Percentiles rank a stretch among this genome's conserved stretches.
phyloP scores from a whole-genome alignment of 2,113 vertebrate genomes.

The Petrocephalus zakoni region DNA sequence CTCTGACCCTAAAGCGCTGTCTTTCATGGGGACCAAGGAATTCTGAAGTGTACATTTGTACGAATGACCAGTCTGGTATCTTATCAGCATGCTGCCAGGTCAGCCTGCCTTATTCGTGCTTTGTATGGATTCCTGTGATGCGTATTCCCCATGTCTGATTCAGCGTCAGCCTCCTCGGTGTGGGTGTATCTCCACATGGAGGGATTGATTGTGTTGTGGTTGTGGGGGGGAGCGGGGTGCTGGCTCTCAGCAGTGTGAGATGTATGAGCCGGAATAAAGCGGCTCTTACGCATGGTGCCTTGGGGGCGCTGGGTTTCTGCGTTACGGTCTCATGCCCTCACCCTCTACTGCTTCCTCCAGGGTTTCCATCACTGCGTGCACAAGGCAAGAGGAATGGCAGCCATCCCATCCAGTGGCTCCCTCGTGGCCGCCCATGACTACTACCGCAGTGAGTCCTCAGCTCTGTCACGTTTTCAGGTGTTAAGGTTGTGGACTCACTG shows the following conservation, averaged over 20 bases:
- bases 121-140: background rate
- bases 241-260: background rate
- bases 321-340: background rate
- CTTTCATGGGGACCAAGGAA: background rate
- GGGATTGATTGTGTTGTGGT: background rate
- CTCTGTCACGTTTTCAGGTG: background rate
- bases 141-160: background rate
- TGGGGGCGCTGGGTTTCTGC: background rate
- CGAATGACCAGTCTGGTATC: background rate
- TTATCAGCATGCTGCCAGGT: background rate
- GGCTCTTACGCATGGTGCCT: background rate
- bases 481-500: background rate
- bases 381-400: slow-evolving; percentile 70
- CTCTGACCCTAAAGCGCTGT: background rate
- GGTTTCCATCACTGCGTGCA: slow-evolving; percentile 41
- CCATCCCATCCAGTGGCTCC: slow-evolving; percentile 89
- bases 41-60: background rate
- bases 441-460: slow-evolving; percentile 73
- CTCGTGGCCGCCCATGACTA: slow-evolving; percentile 91
- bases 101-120: background rate
- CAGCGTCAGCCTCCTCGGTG: background rate
- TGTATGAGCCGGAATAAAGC: background rate
- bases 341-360: slow-evolving; percentile 15
- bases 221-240: background rate
- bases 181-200: background rate